Evolutionary conservation across 2,797 vertebrate species (phyloP), one percentile per base, ranked within the genome.

Genomic region (Mormyrops boulengeri): DNA sequence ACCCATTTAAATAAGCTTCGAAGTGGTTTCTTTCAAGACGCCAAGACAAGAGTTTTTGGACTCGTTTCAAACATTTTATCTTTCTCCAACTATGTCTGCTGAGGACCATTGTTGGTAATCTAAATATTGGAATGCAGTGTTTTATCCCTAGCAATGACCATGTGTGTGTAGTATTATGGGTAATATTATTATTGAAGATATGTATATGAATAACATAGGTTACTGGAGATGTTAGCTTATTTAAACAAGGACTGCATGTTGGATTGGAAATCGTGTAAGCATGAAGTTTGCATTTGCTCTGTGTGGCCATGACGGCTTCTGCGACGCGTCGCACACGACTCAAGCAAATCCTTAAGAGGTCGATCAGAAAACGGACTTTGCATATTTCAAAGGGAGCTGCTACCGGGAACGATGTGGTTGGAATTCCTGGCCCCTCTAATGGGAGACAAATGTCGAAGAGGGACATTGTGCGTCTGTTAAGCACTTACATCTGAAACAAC

Each of bases 401-500:
- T 89, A 62, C 88, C 22, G 4, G 66, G 22, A 89, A 34, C 22
- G 12, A 73, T 17, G 30, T 84, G 44, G 26, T 22, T 57, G 57
- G 53, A 2, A 91, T 52, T 26, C 44, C 57, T 88, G 86, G 88
- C 22, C 60, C 7, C 73, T 85, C 88, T 60, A 88, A 84, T 60
- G 57, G 6, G 90, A 92, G 53, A 89, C 89, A 92, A 77, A 50
- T 88, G 91, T 86, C 88, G 89, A 90, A 55, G 92, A 91, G 89
- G 66, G 92, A 77, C 89, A 91, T 89, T 44, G 30, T 89, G 93
- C 86, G 53, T 91, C 34, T 90, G 30, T 88, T 88, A 93, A 95
- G 88, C 87, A 89, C 88, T 92, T 91, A 90, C 89, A 91, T 89
- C 91, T 93, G 93, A 94, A 95, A 93, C 93, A 92, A 92, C 89